phyloP scores from a whole-genome alignment of 1,140 invertebrate species.

The Drosophila pachea region DNA sequence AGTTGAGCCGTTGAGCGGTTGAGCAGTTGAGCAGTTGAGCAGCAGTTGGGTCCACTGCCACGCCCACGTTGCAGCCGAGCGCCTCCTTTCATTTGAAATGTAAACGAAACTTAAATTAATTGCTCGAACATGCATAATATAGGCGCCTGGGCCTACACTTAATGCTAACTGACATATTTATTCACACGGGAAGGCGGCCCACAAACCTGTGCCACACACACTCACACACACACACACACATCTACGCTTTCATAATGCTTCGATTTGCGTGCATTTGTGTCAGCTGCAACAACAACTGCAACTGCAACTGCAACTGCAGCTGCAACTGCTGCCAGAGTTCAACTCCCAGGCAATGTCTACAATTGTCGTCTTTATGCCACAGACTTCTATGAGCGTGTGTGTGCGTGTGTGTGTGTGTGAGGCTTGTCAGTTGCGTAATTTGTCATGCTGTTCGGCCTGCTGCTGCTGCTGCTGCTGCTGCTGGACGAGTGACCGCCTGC shows the following conservation, averaged over 20 bases:
- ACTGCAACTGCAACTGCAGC: slow-evolving; percentile 5
- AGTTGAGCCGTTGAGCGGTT: background rate
- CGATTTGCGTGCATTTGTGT: slow-evolving; percentile 59
- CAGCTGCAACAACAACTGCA: slow-evolving; percentile 35
- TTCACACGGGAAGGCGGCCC: slow-evolving; percentile 47
- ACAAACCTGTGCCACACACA: slow-evolving; percentile 13
- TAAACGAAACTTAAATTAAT: slow-evolving; percentile 77
- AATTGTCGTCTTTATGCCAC: slow-evolving; percentile 50
- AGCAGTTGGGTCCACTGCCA: slow-evolving; percentile 15
- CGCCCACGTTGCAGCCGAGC: background rate
- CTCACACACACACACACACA: slow-evolving; percentile 22
- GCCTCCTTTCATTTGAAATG: slow-evolving; percentile 59
- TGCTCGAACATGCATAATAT: slow-evolving; percentile 75
- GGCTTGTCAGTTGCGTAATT: slow-evolving; percentile 46
- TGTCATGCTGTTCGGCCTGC: slow-evolving; percentile 54
- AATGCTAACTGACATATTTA: slow-evolving; percentile 74
- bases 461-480: slow-evolving; percentile 12
- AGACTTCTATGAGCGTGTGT: slow-evolving; percentile 18
- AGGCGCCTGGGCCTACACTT: slow-evolving; percentile 57
- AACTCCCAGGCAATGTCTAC: slow-evolving; percentile 40
- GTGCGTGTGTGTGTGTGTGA: slow-evolving; percentile 22
- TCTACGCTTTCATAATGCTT: slow-evolving; percentile 57
- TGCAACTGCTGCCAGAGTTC: background rate
- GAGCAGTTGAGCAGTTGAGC: background rate
- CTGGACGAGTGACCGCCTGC: slow-evolving; percentile 41